These are phyloP conservation scores for Dysmachus trigonus DNA, from an alignment of 2,888 invertebrate genomes.

Conservation along the genomic window DNA sequence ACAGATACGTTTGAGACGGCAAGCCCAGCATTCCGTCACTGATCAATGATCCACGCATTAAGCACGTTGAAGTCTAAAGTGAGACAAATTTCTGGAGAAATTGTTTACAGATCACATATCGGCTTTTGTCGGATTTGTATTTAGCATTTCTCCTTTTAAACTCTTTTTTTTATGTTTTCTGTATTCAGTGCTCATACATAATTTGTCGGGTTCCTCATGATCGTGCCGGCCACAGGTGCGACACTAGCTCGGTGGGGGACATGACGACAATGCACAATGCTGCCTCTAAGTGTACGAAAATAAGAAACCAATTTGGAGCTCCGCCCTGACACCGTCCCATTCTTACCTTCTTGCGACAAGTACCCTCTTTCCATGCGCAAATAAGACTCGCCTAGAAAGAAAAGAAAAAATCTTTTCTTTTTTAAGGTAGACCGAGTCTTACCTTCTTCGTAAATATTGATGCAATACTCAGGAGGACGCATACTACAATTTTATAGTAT, in stretches of 20 bases:
- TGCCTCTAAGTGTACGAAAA: slow-evolving; percentile 31
- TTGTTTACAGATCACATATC: slow-evolving; percentile 49
- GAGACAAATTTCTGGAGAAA: slow-evolving; percentile 47
- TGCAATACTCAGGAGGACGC: neutral
- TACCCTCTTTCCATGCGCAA: slow-evolving; percentile 45
- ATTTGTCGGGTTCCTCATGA: slow-evolving; percentile 22
- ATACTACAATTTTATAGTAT: slow-evolving; percentile 55
- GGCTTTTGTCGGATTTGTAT: slow-evolving; percentile 7
- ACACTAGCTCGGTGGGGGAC: slow-evolving; percentile 2
- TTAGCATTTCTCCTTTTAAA: slow-evolving; percentile 32
- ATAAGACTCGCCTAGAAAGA: slow-evolving; percentile 27
- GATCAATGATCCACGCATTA: slow-evolving; percentile 2
- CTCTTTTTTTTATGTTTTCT: slow-evolving; percentile 22
- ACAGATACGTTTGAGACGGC: neutral
- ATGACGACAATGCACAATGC: slow-evolving; percentile 22
- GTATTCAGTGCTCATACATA: slow-evolving; percentile 43
- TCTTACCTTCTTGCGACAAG: neutral
- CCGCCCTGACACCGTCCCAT: slow-evolving; percentile 48
- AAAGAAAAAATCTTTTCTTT: slow-evolving; percentile 34
- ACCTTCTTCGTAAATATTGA: slow-evolving; percentile 8
- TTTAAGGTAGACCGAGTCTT: slow-evolving; percentile 38
- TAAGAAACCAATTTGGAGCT: slow-evolving; percentile 49
- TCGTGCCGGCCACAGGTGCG: slow-evolving; percentile 39
- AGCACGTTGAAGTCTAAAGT: neutral
- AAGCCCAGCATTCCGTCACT: slow-evolving; percentile 23